Evolutionary conservation across 2,888 invertebrate genomes (phyloP).

Genomic region (Baccha elongata): DNA sequence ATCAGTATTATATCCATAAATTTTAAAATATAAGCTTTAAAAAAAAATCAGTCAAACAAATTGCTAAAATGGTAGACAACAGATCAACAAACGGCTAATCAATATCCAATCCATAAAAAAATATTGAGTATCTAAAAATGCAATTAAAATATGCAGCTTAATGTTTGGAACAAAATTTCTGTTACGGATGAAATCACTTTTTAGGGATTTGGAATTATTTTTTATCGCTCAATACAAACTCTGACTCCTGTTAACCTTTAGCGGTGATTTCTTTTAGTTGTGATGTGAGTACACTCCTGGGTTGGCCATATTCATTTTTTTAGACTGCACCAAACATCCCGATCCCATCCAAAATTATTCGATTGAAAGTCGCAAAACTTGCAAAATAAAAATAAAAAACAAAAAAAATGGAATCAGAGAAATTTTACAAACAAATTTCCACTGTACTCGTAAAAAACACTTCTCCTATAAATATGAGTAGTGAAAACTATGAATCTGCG

Average conservation of each 20-base stretch:
- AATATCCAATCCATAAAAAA: constrained; percentile 55
- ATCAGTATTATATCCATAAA: neutral
- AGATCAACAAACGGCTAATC: constrained; percentile 63
- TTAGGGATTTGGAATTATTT: constrained; percentile 49
- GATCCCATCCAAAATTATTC: constrained; percentile 7
- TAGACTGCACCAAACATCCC: neutral
- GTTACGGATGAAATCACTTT: constrained; percentile 68
- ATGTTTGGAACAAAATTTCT: constrained; percentile 65
- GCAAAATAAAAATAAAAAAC: constrained; percentile 11
- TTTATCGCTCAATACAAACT: constrained; percentile 25
- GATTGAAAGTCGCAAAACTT: constrained; percentile 57
- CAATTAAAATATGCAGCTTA: constrained; percentile 72
- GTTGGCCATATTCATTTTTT: constrained; percentile 43
- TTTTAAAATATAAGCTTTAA: neutral
- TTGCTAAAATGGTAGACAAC: constrained; percentile 37
- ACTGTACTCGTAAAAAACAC: constrained; percentile 24
- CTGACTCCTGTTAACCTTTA: constrained; percentile 29
- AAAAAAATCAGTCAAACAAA: constrained; percentile 46
- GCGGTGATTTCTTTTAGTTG: constrained; percentile 18
- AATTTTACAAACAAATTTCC: constrained; percentile 41
- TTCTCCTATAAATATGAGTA: constrained; percentile 7
- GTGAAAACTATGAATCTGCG: constrained; percentile 54
- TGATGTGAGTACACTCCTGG: constrained; percentile 13
- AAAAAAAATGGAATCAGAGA: constrained; percentile 27
- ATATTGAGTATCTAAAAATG: constrained; percentile 62